These are phyloP conservation scores for Phallusia fumigata DNA, from an alignment of 23 tunicate genomes.

Conservation along the genomic window DNA sequence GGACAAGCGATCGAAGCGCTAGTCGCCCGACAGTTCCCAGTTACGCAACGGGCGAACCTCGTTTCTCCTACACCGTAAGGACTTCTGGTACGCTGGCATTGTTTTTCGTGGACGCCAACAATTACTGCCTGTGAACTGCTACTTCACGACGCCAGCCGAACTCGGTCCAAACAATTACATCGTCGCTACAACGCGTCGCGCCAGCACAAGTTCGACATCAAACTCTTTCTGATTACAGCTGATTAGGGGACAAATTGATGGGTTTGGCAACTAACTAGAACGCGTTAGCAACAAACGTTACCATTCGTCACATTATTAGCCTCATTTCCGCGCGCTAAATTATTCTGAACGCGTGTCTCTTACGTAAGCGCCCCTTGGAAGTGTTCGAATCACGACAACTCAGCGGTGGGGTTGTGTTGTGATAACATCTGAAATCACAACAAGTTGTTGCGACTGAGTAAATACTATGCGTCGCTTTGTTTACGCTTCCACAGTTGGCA, in stretches of 20 bases:
- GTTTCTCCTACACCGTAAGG: neutral
- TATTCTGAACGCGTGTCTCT: neutral
- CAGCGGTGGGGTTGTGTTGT: neutral
- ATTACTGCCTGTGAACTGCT: conserved; percentile 6
- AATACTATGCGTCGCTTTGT: neutral
- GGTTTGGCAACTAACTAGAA: neutral
- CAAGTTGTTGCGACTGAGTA: neutral
- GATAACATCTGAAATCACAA: neutral
- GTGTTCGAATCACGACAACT: neutral
- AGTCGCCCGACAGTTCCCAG: neutral
- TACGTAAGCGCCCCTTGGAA: neutral
- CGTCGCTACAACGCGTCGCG: neutral
- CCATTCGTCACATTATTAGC: neutral
- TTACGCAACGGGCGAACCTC: neutral
- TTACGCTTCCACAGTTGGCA: neutral
- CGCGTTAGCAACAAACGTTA: neutral
- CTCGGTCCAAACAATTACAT: neutral
- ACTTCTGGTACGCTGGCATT: neutral
- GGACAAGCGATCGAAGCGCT: too few species aligned
- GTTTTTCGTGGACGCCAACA: neutral
- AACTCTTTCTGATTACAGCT: neutral
- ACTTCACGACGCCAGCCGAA: neutral
- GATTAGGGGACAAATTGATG: neutral
- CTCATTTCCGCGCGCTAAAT: too few species aligned
- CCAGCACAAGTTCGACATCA: neutral